A percentile compares a stretch with the other conserved stretches of the same genome.
phyloP scores from a whole-genome alignment of 2,113 vertebrate genomes.

The Phocoena sinus region DNA sequence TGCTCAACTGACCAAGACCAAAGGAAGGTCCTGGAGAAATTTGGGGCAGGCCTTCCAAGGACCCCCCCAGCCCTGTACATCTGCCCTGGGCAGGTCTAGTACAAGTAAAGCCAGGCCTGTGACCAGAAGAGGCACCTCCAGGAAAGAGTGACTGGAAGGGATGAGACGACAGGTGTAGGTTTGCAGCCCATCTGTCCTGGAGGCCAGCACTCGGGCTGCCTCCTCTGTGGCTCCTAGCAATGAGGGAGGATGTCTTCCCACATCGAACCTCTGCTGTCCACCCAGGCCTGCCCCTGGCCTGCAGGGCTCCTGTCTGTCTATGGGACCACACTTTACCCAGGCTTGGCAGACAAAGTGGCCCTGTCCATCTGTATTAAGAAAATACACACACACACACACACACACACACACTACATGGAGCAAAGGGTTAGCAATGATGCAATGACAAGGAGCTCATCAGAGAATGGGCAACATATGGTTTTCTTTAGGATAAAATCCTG shows the following conservation, averaged over 20 bases:
- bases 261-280: neutral
- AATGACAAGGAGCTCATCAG: neutral
- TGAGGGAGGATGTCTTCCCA: neutral
- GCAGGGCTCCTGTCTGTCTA: neutral
- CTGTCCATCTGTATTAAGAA: neutral
- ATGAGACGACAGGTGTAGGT: accelerated
- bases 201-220: accelerated
- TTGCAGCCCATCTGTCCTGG: neutral
- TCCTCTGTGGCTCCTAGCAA: neutral
- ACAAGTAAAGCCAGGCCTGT: neutral
- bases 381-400: neutral
- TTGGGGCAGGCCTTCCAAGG: neutral
- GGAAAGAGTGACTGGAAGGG: neutral
- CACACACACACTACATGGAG: neutral
- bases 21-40: constrained; percentile 19
- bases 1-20: neutral
- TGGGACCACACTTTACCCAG: neutral
- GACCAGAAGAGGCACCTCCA: neutral
- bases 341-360: neutral
- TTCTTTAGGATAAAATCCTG: neutral
- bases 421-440: neutral
- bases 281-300: neutral
- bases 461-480: neutral
- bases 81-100: neutral
- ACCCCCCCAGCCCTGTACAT: neutral